phyloP scores from a whole-genome alignment of 2,113 vertebrate species.

The Chelonoidis abingdonii region DNA sequence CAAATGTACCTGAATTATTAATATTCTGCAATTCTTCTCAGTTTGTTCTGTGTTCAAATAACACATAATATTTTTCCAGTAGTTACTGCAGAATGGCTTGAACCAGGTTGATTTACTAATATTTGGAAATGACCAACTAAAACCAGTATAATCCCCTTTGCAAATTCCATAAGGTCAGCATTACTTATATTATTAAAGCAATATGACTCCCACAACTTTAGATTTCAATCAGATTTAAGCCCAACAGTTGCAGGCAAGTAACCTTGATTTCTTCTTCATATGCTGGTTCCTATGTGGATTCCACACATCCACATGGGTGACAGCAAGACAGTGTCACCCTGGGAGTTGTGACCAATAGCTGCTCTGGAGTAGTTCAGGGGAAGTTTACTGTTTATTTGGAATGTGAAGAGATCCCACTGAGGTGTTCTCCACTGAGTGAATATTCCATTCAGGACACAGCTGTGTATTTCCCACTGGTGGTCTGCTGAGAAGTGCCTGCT shows the following conservation, averaged over 20 bases:
- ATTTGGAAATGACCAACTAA: conserved; percentile 12
- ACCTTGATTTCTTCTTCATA: not conserved
- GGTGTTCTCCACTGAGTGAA: too few relatives aligned
- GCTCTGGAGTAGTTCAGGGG: too few relatives aligned
- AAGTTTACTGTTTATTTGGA: too few relatives aligned
- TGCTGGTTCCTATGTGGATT: not conserved
- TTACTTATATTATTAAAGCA: conserved; percentile 13
- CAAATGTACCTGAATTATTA: not conserved
- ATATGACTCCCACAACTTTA: not conserved
- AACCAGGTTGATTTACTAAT: conserved; percentile 14
- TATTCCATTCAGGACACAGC: too few relatives aligned
- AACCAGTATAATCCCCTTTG: not conserved
- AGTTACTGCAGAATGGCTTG: not conserved
- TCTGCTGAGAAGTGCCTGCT: too few relatives aligned
- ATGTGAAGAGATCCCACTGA: too few relatives aligned
- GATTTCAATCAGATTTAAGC: not conserved
- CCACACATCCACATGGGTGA: not conserved
- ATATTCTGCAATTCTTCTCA: not conserved
- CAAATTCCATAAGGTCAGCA: not conserved
- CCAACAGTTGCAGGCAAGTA: not conserved
- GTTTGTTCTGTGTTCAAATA: conserved; percentile 40
- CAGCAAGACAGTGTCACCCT: too few relatives aligned
- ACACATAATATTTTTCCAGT: not conserved
- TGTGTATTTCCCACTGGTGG: too few relatives aligned
- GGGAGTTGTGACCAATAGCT: too few relatives aligned